Evolutionary conservation across 2,888 invertebrate species (phyloP), one percentile per base, ranked within the genome.

Genomic region (Petrolisthes manimaculis): DNA sequence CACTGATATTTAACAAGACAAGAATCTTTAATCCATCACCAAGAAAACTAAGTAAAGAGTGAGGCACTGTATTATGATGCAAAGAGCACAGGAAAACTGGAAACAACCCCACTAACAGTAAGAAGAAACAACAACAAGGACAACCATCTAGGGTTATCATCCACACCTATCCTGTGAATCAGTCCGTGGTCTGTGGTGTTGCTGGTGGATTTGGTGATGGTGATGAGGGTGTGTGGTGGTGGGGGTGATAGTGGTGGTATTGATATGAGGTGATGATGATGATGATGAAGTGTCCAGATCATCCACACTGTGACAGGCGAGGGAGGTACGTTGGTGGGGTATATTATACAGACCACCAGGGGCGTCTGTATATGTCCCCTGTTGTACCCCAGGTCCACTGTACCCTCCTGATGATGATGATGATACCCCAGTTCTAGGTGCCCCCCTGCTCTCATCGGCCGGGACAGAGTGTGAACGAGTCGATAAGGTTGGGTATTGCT

Each of bases 281-380:
- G 86, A 71, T 12, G 92, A 8, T 81, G 75, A 92, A 92, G 90
- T 84, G 90, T 94, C 92, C 83, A 92, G 82, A 77, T 92, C 92
- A 86, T 93, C 92, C 90, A 92, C 92, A 84, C 92, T 92, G 71
- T 92, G 92, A 86, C 92, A 92, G 82, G 92, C 92, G 79, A 92
- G 92, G 86, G 92, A 93, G 9, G 93, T 93, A 83, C 93, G 92
- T 88, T 93, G 93, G 71, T 93, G 93, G 83, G 92, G 92, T 24
- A 93, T 92, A 91, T 93, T 93, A 92, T 93, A 93, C 91, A 93
- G 91, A 9, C 92, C 92, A 9, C 92, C 91, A 14, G 91, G 94
- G 93, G 91, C 86, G 86, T 91, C 87, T 6, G 82, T 86, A 4
- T 71, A 71, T 21, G n/a, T 4, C 61, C 61, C 61, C 3, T 75